Evolutionary conservation across 2,113 vertebrate genomes (phyloP).

Genomic region (Oxyura jamaicensis): DNA sequence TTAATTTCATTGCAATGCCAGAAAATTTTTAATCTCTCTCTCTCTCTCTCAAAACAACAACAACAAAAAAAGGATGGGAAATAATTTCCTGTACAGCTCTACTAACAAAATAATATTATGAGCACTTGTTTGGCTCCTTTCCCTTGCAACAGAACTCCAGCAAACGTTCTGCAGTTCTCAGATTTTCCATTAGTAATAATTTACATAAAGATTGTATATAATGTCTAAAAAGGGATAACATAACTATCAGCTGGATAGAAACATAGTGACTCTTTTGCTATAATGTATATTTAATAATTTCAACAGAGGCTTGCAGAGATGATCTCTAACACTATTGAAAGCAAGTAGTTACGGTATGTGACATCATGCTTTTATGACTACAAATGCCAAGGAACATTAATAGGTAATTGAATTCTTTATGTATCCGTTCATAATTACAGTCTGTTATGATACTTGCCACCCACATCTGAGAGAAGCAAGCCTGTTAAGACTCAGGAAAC

Average conservation of each 20-base stretch:
- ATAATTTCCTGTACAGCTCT: slow-evolving; percentile 20
- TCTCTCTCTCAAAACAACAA: neutral
- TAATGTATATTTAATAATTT: slow-evolving; percentile 59
- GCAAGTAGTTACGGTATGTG: neutral
- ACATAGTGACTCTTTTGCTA: neutral
- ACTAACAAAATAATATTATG: neutral
- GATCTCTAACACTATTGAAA: slow-evolving; percentile 16
- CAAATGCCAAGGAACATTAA: slow-evolving; percentile 12
- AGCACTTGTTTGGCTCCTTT: slow-evolving; percentile 47
- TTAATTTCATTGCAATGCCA: neutral
- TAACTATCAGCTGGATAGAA: slow-evolving; percentile 41
- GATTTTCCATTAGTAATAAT: slow-evolving; percentile 62
- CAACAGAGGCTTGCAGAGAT: neutral
- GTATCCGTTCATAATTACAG: neutral
- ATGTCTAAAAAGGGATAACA: slow-evolving; percentile 18
- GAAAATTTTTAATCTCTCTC: neutral
- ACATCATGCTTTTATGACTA: slow-evolving; percentile 47
- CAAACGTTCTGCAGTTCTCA: slow-evolving; percentile 3
- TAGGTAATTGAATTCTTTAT: slow-evolving; percentile 36
- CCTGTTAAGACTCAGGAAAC: neutral
- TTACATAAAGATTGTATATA: slow-evolving; percentile 29
- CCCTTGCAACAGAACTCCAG: neutral
- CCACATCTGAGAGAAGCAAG: neutral
- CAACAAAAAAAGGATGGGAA: neutral
- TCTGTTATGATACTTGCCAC: neutral